Evolutionary conservation across 1,140 invertebrate species (phyloP).

Genomic region (Solenopsis invicta): DNA sequence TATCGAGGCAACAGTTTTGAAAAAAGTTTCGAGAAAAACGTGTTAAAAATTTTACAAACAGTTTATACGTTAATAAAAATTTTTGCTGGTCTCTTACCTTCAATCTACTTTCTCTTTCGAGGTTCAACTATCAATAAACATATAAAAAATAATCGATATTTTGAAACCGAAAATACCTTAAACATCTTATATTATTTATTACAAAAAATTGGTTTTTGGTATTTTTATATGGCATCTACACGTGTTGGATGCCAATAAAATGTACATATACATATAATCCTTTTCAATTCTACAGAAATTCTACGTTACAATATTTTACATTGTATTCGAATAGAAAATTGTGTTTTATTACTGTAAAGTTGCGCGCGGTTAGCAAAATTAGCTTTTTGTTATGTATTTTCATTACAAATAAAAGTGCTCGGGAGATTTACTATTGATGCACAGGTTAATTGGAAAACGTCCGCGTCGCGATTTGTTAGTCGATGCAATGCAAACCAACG

Average conservation of each 20-base stretch:
- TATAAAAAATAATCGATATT: too few relatives aligned
- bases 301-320: not conserved
- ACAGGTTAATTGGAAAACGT: constrained; percentile 17
- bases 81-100: too few relatives aligned
- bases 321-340: not conserved
- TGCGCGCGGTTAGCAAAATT: not conserved
- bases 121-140: too few relatives aligned
- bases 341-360: not conserved
- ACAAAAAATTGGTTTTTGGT: not conserved
- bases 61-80: too few relatives aligned
- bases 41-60: too few relatives aligned
- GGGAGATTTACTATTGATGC: constrained; percentile 5
- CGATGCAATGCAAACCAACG: constrained; percentile 26
- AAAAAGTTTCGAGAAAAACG: too few relatives aligned
- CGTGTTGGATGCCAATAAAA: not conserved
- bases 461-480: constrained; percentile 9
- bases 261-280: not conserved
- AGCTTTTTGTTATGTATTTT: constrained; percentile 11
- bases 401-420: not conserved
- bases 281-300: not conserved
- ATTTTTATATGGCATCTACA: not conserved
- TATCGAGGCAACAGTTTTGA: too few relatives aligned
- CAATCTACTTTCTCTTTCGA: too few relatives aligned
- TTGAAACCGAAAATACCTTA: too few relatives aligned
- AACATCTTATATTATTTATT: not conserved